These are phyloP conservation scores for Acanthurus lineatus DNA, from an alignment of 2,797 vertebrate genomes.

Conservation along the genomic window DNA sequence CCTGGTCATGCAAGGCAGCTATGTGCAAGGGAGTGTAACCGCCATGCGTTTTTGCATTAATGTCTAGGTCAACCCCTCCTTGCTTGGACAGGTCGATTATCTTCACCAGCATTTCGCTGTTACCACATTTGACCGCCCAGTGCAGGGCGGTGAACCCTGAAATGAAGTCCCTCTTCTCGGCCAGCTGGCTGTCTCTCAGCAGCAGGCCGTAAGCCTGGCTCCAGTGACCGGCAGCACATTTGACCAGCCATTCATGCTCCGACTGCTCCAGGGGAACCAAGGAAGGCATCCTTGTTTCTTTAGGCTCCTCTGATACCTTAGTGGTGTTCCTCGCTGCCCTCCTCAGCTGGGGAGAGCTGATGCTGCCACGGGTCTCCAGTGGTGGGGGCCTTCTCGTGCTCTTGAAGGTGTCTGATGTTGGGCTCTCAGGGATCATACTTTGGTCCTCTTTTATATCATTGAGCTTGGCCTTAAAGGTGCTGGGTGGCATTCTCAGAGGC, in stretches of 20 bases:
- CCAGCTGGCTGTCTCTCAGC: constrained; percentile 87
- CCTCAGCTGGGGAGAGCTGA: constrained; percentile 79
- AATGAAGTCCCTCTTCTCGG: constrained; percentile 92
- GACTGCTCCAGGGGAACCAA: constrained; percentile 84
- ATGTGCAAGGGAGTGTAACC: constrained; percentile 96
- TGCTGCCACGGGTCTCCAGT: constrained; percentile 32
- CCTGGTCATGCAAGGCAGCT: constrained; percentile 90
- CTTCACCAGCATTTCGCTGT: constrained; percentile 87
- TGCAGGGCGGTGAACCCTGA: constrained; percentile 95
- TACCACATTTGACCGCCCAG: constrained; percentile 94
- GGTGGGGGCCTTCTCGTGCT: constrained; percentile 60
- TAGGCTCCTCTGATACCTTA: constrained; percentile 79
- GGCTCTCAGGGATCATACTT: constrained; percentile 38
- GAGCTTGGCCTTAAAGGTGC: constrained; percentile 37
- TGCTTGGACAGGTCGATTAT: constrained; percentile 85
- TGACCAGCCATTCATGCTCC: constrained; percentile 93
- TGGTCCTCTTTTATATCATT: constrained; percentile 39
- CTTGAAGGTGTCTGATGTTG: constrained; percentile 27
- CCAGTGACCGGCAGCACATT: constrained; percentile 89
- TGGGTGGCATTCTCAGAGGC: constrained; percentile 86
- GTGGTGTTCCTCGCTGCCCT: constrained; percentile 76
- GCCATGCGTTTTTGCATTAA: constrained; percentile 88
- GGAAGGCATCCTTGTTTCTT: constrained; percentile 67
- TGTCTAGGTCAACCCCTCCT: constrained; percentile 79
- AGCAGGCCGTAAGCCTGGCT: constrained; percentile 90